Conservation (phyloP, 1,140 invertebrate genomes). For the Atta cephalotes region DNA sequence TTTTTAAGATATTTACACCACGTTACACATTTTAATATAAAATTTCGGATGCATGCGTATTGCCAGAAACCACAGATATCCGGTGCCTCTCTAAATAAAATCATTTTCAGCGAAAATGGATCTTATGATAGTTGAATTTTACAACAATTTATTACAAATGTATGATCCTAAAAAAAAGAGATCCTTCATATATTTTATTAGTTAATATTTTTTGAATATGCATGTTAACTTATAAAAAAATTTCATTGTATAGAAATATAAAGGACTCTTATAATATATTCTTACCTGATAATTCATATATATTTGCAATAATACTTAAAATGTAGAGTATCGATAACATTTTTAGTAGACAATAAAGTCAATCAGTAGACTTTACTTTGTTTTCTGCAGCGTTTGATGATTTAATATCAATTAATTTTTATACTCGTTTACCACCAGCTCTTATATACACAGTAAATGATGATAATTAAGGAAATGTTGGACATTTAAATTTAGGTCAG, state of each 20-base stretch:
- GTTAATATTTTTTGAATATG: slow-evolving; percentile 7
- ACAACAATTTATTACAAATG: background rate
- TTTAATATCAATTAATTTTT: background rate
- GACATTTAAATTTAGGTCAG: slow-evolving; percentile 75
- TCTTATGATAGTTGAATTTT: background rate
- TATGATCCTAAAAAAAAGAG: background rate
- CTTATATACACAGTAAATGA: slow-evolving; percentile 40
- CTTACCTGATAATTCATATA: slow-evolving; percentile 61
- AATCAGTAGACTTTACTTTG: background rate
- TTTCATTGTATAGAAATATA: background rate
- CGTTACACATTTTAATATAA: too few species aligned
- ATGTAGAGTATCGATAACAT: slow-evolving; percentile 57
- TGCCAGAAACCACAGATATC: too few species aligned
- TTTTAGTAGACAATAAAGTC: background rate
- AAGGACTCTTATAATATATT: background rate
- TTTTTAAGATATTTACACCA: too few species aligned
- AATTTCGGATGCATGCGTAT: too few species aligned
- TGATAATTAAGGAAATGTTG: slow-evolving; percentile 36
- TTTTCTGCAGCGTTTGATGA: background rate
- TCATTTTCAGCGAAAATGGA: background rate
- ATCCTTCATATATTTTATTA: background rate
- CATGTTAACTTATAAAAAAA: background rate
- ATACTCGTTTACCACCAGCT: background rate
- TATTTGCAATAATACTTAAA: background rate
- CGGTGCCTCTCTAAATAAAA: background rate